Evolutionary conservation across 37 sponge, comb jelly and placozoan genomes (phyloP), one percentile per base, ranked within the genome.

Genomic region (Ianthella basta): DNA sequence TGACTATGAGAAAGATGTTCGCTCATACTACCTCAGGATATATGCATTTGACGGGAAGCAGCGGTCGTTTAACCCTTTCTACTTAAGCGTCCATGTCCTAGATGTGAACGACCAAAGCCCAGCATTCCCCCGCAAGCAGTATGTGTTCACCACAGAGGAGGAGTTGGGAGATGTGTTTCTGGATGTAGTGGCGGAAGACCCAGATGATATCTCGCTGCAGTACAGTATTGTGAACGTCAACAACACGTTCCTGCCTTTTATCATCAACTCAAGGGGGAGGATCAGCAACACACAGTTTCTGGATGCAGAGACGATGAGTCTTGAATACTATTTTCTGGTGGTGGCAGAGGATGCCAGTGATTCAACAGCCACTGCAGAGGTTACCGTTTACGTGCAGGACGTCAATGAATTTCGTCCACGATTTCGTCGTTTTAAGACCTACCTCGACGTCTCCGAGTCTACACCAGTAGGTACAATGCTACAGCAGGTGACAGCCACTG

Each of bases 1-100:
- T 41, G 91, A 91, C 30, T 91, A 82, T 80, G 91, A 91, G 69
- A 33, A 23, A 0, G 91, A 86, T 37, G 34, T 37, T 4, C 82
- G 91, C 33, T 55, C 37, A 8, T 91, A 80, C 54, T 10, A 66
- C 23, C 59, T 91, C 34, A 60, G 64, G 20, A 83, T 91, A 12
- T 20, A 63, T 20, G 91, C 87, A 33, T 86, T 66, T 80, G 91
- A 91, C 80, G 78, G 78, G n/a, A 36, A 75, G 33, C 78, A 75
- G 21, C 20, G 10, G 16, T 75, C 78, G 15, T 61, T 13, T 61
- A 36, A 50, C n/a, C 37, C 41, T 3, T 40, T 75, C 78, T 75
- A 75, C 38, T 23, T 91, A 20, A 27, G 30, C 37, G 56, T 91
- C 3, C 32, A 24, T 20, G 35, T 91, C 30, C 15, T 60, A 33